Base-by-base conservation (phyloP, 2,888 invertebrate genomes). In the Dolomedes plantarius region DNA sequence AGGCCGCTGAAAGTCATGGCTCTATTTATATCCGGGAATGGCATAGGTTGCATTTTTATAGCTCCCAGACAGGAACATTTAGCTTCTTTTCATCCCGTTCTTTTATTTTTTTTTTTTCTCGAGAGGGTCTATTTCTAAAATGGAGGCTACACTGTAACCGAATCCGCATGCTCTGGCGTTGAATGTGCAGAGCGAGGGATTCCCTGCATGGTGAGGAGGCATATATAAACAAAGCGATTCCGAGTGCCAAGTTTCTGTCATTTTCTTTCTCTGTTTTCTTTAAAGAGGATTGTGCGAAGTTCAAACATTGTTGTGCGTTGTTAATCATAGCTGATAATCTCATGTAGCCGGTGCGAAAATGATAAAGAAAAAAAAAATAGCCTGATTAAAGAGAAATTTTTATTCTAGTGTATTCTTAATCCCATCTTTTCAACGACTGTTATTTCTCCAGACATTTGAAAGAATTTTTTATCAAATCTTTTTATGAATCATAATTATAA, bases 1-100 rank as follows among this genome's bases (percentile, higher is more conserved):
- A 56, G 56, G 56, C 56, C 56, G 56, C 1, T 56, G 56, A 56
- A 56, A 56, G 56, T 56, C 56, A 56, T 56, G 5, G 23, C 56
- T 56, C 56, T 56, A 56, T 56, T 56, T 56, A 56, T 56, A 56
- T 6, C 19, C 5, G 9, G 23, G 56, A 56, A 56, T 56, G 56
- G 56, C 56, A 56, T 56, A 2, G 19, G 56, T 56, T 56, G 56
- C 56, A 23, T 56, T 56, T 56, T 23, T 56, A 11, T 16, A 11
- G 1, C 2, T 56, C 56, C 5, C 23, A 56, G 56, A 56, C 56
- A 56, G 56, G 56, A 56, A 56, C 56, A 11, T 56, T 56, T 56
- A 23, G 19, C 23, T 23, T 23, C 16, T 46, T 46, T 46, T 16
- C 46, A 6, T 16, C 46, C 5, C 16, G n/a, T 23, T 23, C 19